Evolutionary conservation across 2,113 vertebrate species (phyloP), one percentile per base, ranked within the genome.

Genomic region (Tapirus terrestris): DNA sequence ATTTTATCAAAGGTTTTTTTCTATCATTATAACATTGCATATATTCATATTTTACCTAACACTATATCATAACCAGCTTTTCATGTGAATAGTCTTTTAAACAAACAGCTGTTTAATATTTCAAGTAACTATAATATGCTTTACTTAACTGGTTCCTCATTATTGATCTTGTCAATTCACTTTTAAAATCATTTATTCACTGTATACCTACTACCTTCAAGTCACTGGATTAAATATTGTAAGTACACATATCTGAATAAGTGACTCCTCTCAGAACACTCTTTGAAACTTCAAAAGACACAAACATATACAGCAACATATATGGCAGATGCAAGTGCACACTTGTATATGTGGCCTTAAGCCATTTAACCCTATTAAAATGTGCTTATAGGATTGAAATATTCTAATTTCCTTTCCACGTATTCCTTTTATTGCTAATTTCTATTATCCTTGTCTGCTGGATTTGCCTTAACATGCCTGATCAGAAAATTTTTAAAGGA

Each of bases 31-130:
- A 58, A 86, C 14, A 94, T 86, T 88, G 76, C 9, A 77, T 77
- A 45, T 75, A 56, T 91, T 94, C 75, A 89, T 93, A 60, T 70
- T 96, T 98, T 90, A 90, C 20, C 63, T 90, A 94, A 94, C 21
- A 87, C 61, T 56, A 2, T 88, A 43, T 72, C 51, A 93, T 86
- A 89, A 95, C 60, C 51, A 89, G 25, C 39, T 97, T 91, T 93
- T 56, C 33, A 81, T 81, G 43, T 82, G 68, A 96, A 86, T 10
- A 84, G 65, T 76, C 76, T 91, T 95, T 94, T 81, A 89, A 85
- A 27, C 48, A 96, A 91, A 63, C 51, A 86, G 58, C 48, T 89
- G 18, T 82, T 92, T 84, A 83, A 61, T 87, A 87, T n/a, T 77
- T 12, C 45, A 92, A 68, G 31, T 88, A 61, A 81, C 17, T 84